Evolutionary conservation across 2,797 vertebrate genomes (phyloP), one percentile per base, ranked within the genome.

Genomic region (Ataeniobius toweri): DNA sequence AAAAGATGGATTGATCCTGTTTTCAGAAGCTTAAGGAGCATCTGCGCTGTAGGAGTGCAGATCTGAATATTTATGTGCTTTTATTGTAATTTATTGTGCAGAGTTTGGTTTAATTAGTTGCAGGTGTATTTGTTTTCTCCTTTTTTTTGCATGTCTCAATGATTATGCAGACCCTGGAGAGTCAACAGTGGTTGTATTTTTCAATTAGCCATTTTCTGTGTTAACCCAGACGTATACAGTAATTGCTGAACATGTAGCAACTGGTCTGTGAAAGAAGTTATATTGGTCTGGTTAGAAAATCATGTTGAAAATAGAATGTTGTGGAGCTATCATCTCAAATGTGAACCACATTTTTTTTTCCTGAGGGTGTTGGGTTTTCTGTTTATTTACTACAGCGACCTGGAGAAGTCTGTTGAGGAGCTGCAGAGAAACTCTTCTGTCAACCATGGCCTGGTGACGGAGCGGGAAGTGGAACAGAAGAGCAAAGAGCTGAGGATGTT

Each of bases 391-490:
- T 90, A 0, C 95, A 99, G 98, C 65, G 97, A 99, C 87, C 94
- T 99, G 90, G 98, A 99, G 92, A 97, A 96, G 76, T 97, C 97
- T 0, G 97, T 98, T 92, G 97, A 98, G 88, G 97, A 96, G 94
- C 96, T 99, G 80, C 97, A 97, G 94, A 95, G 93, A 88, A 97
- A 97, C 31, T 92, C 96, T 0, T 95, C 96, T 0, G 95, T 98
- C 85, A 97, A 94, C 89, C 97, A 97, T 79, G 95, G 96, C 48
- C 94, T 97, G 89, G 96, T 98, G 85, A 96, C 97, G 0, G 96
- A 95, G 81, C 97, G 97, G 46, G 97, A 98, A 24, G 95, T 99
- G 87, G 98, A 98, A 90, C 97, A 98, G 93, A 99, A 98, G 92
- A 97, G 96, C 0, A 94, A 96, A 90, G 96, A 98, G 92, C 95